phyloP scores from a whole-genome alignment of 2,113 vertebrate species.

The Scomber colias region DNA sequence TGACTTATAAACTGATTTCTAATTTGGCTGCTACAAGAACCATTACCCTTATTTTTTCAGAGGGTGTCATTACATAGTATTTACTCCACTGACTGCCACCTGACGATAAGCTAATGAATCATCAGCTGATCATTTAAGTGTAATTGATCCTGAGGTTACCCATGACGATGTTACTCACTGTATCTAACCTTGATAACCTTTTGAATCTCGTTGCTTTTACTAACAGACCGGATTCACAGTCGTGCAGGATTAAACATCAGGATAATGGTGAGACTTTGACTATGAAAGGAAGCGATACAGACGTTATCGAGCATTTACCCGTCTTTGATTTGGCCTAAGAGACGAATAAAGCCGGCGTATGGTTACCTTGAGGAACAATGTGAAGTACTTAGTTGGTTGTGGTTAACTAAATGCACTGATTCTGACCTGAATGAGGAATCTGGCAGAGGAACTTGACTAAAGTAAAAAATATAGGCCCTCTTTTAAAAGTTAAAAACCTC shows the following conservation, averaged over 20 bases:
- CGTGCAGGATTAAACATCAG: not conserved
- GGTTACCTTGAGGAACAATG: not conserved
- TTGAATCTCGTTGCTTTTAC: not conserved
- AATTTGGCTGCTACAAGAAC: too few relatives aligned
- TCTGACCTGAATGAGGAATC: not conserved
- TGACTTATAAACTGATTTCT: too few relatives aligned
- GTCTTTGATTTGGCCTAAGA: constrained; percentile 9
- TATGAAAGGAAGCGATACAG: not conserved
- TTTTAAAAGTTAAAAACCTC: constrained; percentile 51
- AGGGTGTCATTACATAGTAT: not conserved
- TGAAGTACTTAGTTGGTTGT: not conserved
- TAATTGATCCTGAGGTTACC: not conserved
- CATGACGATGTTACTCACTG: not conserved
- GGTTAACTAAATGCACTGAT: rapidly evolving
- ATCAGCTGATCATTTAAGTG: not conserved
- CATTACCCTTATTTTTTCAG: not conserved
- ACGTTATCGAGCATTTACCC: not conserved
- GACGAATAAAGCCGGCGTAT: not conserved
- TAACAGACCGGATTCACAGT: too few relatives aligned
- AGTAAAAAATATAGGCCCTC: constrained; percentile 64
- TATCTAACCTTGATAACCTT: not conserved
- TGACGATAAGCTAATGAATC: not conserved
- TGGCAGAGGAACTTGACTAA: constrained; percentile 32
- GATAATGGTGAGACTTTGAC: not conserved
- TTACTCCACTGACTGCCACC: not conserved